These are phyloP conservation scores for Doryteuthis pealeii DNA, from an alignment of 1,140 invertebrate species.

Conservation along the genomic window DNA sequence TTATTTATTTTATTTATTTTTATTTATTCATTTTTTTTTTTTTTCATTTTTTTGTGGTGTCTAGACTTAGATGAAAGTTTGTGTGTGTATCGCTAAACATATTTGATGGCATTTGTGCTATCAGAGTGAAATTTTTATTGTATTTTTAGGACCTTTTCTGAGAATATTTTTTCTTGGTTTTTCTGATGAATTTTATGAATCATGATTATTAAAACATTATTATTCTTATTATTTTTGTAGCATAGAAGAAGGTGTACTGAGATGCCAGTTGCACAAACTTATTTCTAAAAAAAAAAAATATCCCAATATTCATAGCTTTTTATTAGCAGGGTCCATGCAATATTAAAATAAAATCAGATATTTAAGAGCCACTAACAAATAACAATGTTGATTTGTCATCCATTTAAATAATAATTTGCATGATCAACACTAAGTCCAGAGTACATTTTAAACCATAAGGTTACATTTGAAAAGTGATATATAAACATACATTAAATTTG, in stretches of 20 bases:
- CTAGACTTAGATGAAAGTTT: not conserved
- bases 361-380: not conserved
- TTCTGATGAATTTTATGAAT: not conserved
- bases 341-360: not conserved
- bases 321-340: conserved; percentile 9
- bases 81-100: conserved; percentile 9
- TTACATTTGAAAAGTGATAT: no score
- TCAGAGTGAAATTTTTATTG: conserved; percentile 5
- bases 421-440: not conserved
- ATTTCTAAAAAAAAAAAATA: no score
- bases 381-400: not conserved
- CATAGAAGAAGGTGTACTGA: not conserved
- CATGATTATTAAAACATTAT: not conserved
- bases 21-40: not conserved
- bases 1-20: not conserved
- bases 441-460: no score
- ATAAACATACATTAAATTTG: no score
- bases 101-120: not conserved
- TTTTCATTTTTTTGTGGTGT: not conserved
- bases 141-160: not conserved
- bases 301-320: not conserved
- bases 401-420: conserved; percentile 3
- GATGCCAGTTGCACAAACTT: not conserved
- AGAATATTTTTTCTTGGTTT: not conserved
- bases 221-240: conserved; percentile 4